A percentile compares a stretch with the other conserved stretches of the same genome.
phyloP scores from a whole-genome alignment of 2,113 vertebrate species.

The Microcebus griseorufus region DNA sequence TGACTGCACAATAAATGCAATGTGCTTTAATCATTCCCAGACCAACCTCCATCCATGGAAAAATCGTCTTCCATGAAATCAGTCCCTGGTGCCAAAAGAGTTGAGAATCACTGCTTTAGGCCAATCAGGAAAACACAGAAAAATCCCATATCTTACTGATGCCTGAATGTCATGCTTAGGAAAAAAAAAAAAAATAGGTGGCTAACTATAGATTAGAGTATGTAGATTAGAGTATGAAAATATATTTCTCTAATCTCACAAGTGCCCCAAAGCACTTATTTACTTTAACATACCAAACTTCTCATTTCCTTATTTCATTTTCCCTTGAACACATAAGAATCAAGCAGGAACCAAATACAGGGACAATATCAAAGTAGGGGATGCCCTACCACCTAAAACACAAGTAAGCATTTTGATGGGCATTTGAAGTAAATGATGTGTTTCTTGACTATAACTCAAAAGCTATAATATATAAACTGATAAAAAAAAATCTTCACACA shows the following conservation, averaged over 20 bases:
- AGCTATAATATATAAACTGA: background rate
- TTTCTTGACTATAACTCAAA: background rate
- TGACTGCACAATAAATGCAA: no score
- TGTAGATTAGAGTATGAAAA: background rate
- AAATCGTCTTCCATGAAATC: no score
- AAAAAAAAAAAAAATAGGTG: no score
- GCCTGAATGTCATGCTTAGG: background rate
- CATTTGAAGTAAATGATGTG: background rate
- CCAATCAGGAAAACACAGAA: background rate
- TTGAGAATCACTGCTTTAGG: background rate
- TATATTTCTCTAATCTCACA: background rate
- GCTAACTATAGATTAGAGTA: background rate
- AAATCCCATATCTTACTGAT: slow-evolving; percentile 1
- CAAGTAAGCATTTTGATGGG: background rate
- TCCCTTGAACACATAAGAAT: background rate
- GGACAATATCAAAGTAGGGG: background rate
- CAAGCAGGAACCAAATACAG: background rate
- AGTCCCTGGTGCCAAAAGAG: no score
- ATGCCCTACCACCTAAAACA: background rate
- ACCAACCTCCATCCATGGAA: no score
- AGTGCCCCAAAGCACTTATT: background rate
- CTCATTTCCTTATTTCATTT: slow-evolving; percentile 11
- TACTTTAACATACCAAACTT: background rate
- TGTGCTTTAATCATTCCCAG: no score
- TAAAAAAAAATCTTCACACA: background rate